Evolutionary conservation across 2,888 invertebrate genomes (phyloP).

Genomic region (Erebia ligea): DNA sequence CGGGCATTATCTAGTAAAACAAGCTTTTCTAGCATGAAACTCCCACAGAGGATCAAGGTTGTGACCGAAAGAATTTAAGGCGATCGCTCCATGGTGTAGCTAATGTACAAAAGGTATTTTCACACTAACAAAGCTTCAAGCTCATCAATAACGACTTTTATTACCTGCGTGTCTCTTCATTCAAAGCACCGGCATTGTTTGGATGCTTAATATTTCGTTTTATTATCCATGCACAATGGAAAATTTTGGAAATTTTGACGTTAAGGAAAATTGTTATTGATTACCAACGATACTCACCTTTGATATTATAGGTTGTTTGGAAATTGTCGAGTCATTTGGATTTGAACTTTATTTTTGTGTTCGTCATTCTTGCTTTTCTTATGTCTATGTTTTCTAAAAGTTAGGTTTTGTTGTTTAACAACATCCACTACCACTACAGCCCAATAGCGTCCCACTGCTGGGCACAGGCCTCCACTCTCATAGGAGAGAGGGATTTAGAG

Average conservation of each 20-base stretch:
- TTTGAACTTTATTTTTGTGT: not conserved
- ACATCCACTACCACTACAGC: no score
- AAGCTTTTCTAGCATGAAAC: no score
- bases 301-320: not conserved
- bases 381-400: no score
- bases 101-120: slow-evolving; percentile 22
- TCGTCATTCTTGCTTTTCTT: no score
- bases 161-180: slow-evolving; percentile 6
- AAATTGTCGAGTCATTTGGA: not conserved
- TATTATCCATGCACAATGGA: not conserved
- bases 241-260: not conserved
- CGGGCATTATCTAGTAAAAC: no score
- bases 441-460: no score
- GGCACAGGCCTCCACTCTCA: no score
- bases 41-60: not conserved
- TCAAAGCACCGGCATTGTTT: slow-evolving; percentile 8
- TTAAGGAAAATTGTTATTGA: not conserved
- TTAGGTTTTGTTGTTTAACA: no score
- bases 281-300: not conserved
- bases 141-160: slow-evolving; percentile 18
- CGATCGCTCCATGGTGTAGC: not conserved
- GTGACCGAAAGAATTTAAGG: slow-evolving; percentile 8
- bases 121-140: not conserved
- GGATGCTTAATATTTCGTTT: slow-evolving; percentile 6
- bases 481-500: no score